Evolutionary conservation across 2,797 vertebrate genomes (phyloP), one percentile per base, ranked within the genome.

Genomic region (Valencia hispanica): DNA sequence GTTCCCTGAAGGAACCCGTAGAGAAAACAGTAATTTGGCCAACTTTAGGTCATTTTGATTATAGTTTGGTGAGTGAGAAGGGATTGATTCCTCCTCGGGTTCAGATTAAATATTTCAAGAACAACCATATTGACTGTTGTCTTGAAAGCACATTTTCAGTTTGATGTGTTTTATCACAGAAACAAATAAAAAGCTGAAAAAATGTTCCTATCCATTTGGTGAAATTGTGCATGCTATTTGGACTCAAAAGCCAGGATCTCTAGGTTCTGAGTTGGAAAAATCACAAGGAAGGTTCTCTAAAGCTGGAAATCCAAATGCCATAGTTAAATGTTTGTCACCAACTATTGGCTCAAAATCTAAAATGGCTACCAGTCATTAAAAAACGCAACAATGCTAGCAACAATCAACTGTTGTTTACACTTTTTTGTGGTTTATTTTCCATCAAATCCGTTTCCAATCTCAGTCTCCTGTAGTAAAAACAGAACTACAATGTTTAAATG

Each of bases 1-100:
- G 77, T 61, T 48, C 48, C n/a, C n/a, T 70, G 20, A 76, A 65
- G 18, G 43, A 66, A 34, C 32, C 72, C 17, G 66, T 12, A 5
- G n/a, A 50, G 55, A 4, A 45, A 30, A 50, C 41, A 70, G 70
- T 5, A 18, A 45, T 55, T 51, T 69, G 63, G 47, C 27, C 9
- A 17, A 59, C 68, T 17, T 68, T 36, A 53, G 30, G 75, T 72
- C 75, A 61, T n/a, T 25, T 53, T n/a, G 12, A 72, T 70, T 72
- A 61, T 80, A 71, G 48, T 81, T 81, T 78, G 25, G 41, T 45
- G 65, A 68, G 25, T 68, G 39, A 68, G 65, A 27, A n/a, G 65
- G 39, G 5, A n/a, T 22, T 32, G 9, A 39, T 39, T 17, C 4
- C 4, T 11, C 20, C 32, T 65, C 34, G 39, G 10, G 34, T 65